A percentile compares a stretch with the other conserved stretches of the same genome.
phyloP scores from a whole-genome alignment of 2,888 invertebrate genomes.

The Proisotoma minuta region DNA sequence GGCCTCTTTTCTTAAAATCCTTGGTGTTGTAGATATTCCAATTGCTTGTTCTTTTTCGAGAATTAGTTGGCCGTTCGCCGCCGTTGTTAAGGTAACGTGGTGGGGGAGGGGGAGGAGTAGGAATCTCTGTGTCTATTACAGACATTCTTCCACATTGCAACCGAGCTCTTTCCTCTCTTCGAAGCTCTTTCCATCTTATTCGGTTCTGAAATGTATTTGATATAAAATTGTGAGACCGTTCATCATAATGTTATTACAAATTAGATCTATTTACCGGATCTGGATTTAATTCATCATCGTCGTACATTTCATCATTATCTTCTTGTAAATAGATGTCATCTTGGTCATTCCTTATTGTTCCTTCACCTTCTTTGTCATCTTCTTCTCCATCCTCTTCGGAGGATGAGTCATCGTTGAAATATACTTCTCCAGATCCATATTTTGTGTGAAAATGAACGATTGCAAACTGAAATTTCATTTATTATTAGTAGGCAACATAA shows the following conservation, averaged over 20 bases:
- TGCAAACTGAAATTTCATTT: conserved; percentile 58
- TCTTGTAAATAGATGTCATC: no score
- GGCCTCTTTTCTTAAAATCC: background rate
- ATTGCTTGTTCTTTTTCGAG: no score
- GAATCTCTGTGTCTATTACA: conserved; percentile 36
- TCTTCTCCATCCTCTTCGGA: conserved; percentile 55
- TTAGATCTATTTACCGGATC: no score
- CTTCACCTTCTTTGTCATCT: conserved; percentile 22
- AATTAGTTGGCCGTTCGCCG: no score
- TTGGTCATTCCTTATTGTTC: no score
- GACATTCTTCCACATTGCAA: conserved; percentile 34
- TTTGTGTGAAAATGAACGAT: conserved; percentile 84
- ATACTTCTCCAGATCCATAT: conserved; percentile 72
- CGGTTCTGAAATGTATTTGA: no score
- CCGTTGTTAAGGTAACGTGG: conserved; percentile 38
- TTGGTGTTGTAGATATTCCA: conserved; percentile 20
- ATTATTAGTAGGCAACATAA: background rate
- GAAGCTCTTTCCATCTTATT: background rate
- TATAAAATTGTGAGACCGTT: no score
- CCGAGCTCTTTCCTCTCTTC: background rate
- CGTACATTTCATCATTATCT: no score
- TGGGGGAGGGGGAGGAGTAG: no score
- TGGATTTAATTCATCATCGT: no score
- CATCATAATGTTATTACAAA: no score
- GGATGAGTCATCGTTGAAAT: conserved; percentile 63